Evolutionary conservation across 2,888 invertebrate species (phyloP), one percentile per base, ranked within the genome.

Genomic region (Meteorus colon): DNA sequence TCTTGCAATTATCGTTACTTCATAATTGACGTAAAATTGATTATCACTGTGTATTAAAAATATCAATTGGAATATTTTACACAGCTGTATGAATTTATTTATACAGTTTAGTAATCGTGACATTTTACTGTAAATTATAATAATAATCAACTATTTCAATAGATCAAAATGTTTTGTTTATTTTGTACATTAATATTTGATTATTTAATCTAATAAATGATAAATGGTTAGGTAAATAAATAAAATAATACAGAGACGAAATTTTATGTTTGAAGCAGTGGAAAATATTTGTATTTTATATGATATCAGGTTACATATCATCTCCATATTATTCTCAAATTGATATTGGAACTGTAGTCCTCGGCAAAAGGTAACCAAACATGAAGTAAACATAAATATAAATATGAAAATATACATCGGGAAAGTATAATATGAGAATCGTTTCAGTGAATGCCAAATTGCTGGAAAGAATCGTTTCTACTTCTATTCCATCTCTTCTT

Each of bases 311-410:
- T 55, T 19, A 24, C n/a, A 55, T 19, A 55, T 55, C n/a, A 55
- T 55, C 19, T 19, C 19, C 24, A 55, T 37, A 65, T 63, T 29
- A 31, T 65, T 34, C 37, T 37, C 34, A 65, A 65, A 65, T 65
- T 76, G 73, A 76, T 76, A 76, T 73, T 73, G 73, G 73, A 72
- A 72, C 48, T 60, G 60, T 68, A 51, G 70, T 19, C 6, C 55
- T 63, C 70, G 69, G 69, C 1, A 65, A 37, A 65, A 55, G 69
- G 51, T 69, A 69, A 31, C 31, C 55, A 69, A 69, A 69, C 69
- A 55, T 69, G 29, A 69, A 55, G 69, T 55, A 19, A 55, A 55
- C 55, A 55, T 55, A 19, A 55, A 55, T 55, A 55, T 55, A 55
- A 55, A 55, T 19, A 55, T 55, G 19, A 48, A 48, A 48, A 48